Evolutionary conservation across 2,113 vertebrate genomes (phyloP).

Genomic region (Aspiorhynchus laticeps): DNA sequence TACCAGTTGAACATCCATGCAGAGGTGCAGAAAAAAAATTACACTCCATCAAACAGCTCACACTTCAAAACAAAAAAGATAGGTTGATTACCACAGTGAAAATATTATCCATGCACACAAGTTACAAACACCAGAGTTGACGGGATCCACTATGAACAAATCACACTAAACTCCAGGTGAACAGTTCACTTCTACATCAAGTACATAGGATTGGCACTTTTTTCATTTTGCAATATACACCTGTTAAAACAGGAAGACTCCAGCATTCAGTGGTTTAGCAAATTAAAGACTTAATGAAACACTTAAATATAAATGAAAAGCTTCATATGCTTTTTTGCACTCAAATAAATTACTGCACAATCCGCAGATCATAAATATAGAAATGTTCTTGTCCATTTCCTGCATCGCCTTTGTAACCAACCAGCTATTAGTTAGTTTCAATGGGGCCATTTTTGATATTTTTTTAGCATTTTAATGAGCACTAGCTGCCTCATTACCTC

Average conservation of each 20-base stretch:
- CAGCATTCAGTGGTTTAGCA: constrained; percentile 47
- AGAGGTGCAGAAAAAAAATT: constrained; percentile 20
- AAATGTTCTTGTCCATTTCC: neutral
- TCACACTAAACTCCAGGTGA: constrained; percentile 17
- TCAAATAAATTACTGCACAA: constrained; percentile 22
- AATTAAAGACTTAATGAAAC: constrained; percentile 51
- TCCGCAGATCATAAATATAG: constrained; percentile 15
- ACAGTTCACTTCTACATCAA: constrained; percentile 62
- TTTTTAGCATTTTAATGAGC: neutral
- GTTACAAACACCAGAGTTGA: constrained; percentile 50
- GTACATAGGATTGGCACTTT: constrained; percentile 68
- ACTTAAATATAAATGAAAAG: constrained; percentile 28
- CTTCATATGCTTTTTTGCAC: constrained; percentile 14
- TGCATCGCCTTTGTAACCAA: constrained; percentile 5
- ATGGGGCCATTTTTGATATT: neutral
- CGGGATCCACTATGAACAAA: constrained; percentile 49
- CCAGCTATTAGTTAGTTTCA: neutral
- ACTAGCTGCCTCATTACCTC: neutral
- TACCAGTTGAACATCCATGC: constrained; percentile 37
- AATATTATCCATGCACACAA: constrained; percentile 28
- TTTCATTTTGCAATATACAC: constrained; percentile 54
- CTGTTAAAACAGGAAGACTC: constrained; percentile 68
- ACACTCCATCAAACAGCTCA: constrained; percentile 43
- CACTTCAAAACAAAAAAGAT: constrained; percentile 17
- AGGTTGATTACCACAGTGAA: constrained; percentile 36